Evolutionary conservation across 2,797 vertebrate species (phyloP).

Genomic region (Enteromius viviparus): DNA sequence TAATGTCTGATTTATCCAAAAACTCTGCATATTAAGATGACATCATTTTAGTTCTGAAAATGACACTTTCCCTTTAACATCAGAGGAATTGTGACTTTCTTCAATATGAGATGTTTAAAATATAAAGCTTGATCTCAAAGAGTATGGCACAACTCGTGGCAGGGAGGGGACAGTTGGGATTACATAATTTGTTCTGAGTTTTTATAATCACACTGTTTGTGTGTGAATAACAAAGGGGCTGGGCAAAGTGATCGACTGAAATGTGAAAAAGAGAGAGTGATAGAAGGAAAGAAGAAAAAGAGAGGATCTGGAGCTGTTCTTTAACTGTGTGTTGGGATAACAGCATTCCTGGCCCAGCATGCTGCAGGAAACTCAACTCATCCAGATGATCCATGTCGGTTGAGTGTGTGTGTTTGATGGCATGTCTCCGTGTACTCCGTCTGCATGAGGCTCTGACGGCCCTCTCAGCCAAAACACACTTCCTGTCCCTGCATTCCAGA

Average conservation of each 20-base stretch:
- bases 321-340: conserved; percentile 64
- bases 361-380: conserved; percentile 74
- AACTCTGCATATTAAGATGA: not conserved
- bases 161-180: conserved; percentile 12
- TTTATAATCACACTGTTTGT: conserved; percentile 27
- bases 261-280: not conserved
- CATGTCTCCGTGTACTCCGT: conserved; percentile 55
- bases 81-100: not conserved
- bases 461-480: conserved; percentile 71
- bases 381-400: conserved; percentile 69
- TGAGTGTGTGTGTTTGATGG: conserved; percentile 34
- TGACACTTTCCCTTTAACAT: not conserved
- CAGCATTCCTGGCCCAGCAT: conserved; percentile 71
- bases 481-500: conserved; percentile 75
- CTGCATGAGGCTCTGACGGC: conserved; percentile 61
- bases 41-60: not conserved
- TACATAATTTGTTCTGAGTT: conserved; percentile 42
- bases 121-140: conserved; percentile 20
- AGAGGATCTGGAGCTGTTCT: conserved; percentile 17
- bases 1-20: not conserved
- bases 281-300: not conserved
- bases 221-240: not conserved
- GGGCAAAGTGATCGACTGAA: conserved; percentile 9
- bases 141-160: conserved; percentile 10
- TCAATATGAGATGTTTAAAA: not conserved